Evolutionary conservation across 1,140 invertebrate genomes (phyloP).

Genomic region (Hormaphis cornu): DNA sequence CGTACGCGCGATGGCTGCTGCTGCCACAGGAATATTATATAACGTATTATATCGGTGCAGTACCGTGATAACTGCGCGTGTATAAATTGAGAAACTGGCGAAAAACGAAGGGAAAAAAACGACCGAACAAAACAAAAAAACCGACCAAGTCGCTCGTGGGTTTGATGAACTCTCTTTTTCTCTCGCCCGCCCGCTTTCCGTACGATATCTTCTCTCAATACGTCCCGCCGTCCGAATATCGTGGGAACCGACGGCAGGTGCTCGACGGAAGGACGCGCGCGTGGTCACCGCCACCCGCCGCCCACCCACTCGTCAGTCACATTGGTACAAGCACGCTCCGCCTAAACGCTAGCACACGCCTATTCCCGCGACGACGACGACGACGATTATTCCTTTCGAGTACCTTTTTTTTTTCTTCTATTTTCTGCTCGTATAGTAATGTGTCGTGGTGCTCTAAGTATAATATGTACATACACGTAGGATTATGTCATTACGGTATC

Average conservation of each 20-base stretch:
- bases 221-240: neutral
- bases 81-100: conserved; percentile 16
- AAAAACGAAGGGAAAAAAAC: conserved; percentile 5
- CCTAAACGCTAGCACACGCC: conserved; percentile 29
- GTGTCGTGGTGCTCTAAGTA: too few species aligned
- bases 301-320: conserved; percentile 11
- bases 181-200: neutral
- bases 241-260: conserved; percentile 31
- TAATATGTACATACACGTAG: too few species aligned
- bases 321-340: conserved; percentile 31
- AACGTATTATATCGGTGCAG: too few species aligned
- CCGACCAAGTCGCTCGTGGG: too few species aligned
- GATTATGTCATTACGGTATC: too few species aligned
- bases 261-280: neutral
- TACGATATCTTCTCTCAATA: neutral
- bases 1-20: too few species aligned
- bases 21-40: too few species aligned
- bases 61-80: too few species aligned
- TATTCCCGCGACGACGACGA: neutral
- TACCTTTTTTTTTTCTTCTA: neutral
- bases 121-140: conserved; percentile 1
- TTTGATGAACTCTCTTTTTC: conserved; percentile 18
- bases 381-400: too few species aligned
- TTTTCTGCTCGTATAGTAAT: too few species aligned
- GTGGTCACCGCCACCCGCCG: neutral